Evolutionary conservation across 64 coral and sea anemone genomes (phyloP), one percentile per base, ranked within the genome.

Genomic region (Montipora efflorescens): DNA sequence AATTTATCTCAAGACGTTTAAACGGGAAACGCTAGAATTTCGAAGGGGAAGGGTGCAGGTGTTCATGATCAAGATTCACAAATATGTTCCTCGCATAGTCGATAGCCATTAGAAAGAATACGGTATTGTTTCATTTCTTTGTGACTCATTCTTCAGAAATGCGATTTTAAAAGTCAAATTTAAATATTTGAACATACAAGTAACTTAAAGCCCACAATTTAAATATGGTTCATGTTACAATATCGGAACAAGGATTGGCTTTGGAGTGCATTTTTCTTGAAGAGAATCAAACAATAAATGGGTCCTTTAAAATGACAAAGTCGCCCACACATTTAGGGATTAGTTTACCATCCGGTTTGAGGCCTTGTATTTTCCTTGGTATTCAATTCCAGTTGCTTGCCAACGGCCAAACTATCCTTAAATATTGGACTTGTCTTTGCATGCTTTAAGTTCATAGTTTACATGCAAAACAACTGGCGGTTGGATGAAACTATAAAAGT

Each of bases 101-200:
- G 10, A 66, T 14, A 55, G 52, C 52, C 28, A 36, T 36, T 36
- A 36, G 28, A 1, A 36, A 36, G 28, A 36, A 1, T 36, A 36
- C 28, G 28, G 28, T 36, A 36, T 36, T 36, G 28, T 36, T 36
- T 36, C 28, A 36, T 59, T 14, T 14, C 2, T 10, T 48, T 48
- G 45, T 86, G 82, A 72, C 44, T 86, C 82, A 86, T 86, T 86
- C 14, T 19, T 16, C 3, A 69, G 47, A 0, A 86, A 86, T 86
- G 82, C 51, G 47, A 59, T 50, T 11, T 8, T 48, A n/a, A 71
- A 69, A 7, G 20, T 48, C 67, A 48, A 15, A 49, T 82, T 57
- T 48, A 51, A 82, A 82, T 64, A 82, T 82, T 18, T 18, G 11
- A 5, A 21, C 5, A 25, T 22, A 11, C 44, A 16, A 15, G 15